Base-by-base conservation (phyloP, 2,888 invertebrate genomes). In the Epinotia bilunana region DNA sequence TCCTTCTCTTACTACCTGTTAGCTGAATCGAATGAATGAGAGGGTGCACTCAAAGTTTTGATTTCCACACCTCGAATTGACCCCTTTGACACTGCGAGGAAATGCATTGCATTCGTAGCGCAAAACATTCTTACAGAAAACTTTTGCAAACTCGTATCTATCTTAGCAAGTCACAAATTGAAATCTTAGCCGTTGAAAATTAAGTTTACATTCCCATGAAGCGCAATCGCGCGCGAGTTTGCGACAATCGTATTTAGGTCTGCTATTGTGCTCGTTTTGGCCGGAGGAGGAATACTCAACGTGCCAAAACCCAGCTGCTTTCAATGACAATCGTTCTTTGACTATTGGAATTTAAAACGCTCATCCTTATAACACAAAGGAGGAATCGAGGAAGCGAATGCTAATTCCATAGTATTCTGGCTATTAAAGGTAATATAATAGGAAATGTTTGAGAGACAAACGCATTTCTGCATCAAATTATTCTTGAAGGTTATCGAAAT, bases 251-350 rank as follows among this genome's bases (percentile, higher is more conserved):
- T 69, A n/a, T 43, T 16, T 16, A 46, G 20, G 1, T 43, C 9
- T 57, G 43, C 58, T 60, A 90, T 90, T 92, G 91, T 91, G 76
- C 82, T 82, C 84, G 83, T 83, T 86, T 80, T 84, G 83, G 84
- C 83, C 80, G 82, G 83, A 77, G 68, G n/a, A 86, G 82, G 82
- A 83, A 88, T 87, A 83, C 79, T 84, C 83, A 80, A 85, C 88
- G 85, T 85, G 88, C 89, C 88, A 87, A 87, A 82, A 80, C 77
- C 78, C 81, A 78, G 80, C 82, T 83, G 78, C 78, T 77, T 80
- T 78, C 73, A 79, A 76, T 85, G 80, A 89, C 88, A 89, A 89
- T 87, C 80, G 84, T 80, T 87, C 80, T 83, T 80, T 82, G 79
- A 82, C 74, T 80, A 78, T 78, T 76, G 74, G 62, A 74, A 62